Conservation (phyloP, 2,888 invertebrate species). For the Clivina fossor region DNA sequence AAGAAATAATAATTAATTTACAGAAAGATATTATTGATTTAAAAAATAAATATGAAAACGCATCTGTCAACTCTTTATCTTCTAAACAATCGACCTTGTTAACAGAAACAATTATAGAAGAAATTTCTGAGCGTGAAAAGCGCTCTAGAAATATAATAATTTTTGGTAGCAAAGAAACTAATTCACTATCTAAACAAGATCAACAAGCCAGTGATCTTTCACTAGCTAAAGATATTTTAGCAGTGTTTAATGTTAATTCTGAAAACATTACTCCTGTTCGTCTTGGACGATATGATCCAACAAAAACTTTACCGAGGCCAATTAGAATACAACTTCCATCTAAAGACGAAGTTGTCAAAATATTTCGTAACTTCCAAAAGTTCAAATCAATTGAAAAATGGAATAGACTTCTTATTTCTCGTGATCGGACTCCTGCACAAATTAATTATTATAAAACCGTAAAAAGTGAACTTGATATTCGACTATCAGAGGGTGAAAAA, state of each 20-base stretch:
- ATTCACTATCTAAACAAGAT: constrained; percentile 1
- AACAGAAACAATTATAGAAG: background rate
- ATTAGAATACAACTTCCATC: background rate
- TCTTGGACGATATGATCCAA: background rate
- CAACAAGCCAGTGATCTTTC: background rate
- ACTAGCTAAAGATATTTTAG: background rate
- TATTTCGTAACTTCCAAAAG: background rate
- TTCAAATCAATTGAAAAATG: background rate
- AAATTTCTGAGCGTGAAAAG: background rate
- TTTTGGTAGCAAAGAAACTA: background rate
- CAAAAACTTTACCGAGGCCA: background rate
- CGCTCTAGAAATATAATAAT: background rate
- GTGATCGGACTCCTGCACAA: background rate
- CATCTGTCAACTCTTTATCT: background rate
- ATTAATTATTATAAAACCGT: background rate
- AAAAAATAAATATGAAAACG: too few species aligned
- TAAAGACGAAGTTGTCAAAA: background rate
- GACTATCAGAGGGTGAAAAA: background rate
- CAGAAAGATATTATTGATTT: background rate
- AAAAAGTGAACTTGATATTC: background rate
- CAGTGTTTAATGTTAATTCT: background rate
- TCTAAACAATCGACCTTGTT: background rate
- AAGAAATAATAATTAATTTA: background rate
- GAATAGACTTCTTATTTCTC: background rate
- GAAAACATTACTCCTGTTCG: background rate